phyloP scores from a whole-genome alignment of 92 coral and sea anemone genomes.

The Epizoanthus illoricatus region DNA sequence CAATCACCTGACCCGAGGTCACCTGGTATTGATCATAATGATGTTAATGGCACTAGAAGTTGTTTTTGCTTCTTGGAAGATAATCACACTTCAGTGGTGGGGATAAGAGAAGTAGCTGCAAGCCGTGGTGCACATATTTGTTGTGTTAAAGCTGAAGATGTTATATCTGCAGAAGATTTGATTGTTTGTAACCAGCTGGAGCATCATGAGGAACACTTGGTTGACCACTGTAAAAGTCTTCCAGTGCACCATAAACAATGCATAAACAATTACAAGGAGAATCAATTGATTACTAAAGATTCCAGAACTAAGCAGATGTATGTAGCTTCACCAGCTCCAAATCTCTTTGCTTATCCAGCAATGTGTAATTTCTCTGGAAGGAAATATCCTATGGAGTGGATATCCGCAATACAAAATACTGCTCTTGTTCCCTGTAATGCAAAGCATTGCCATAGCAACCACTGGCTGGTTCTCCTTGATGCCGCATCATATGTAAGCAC shows the following conservation, averaged over 20 bases:
- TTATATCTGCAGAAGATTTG: neutral
- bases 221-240: neutral
- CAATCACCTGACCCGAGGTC: neutral
- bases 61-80: constrained; percentile 80
- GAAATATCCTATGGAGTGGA: constrained; percentile 83
- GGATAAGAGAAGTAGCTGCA: constrained; percentile 83
- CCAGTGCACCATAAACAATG: neutral
- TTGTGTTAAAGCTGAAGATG: constrained; percentile 64
- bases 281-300: neutral
- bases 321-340: neutral
- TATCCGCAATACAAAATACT: constrained; percentile 46
- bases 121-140: constrained; percentile 60
- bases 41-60: constrained; percentile 25
- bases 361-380: constrained; percentile 95
- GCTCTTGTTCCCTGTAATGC: constrained; percentile 18
- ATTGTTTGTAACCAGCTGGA: neutral
- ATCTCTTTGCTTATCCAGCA: constrained; percentile 90
- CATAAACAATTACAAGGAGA: neutral
- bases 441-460: constrained; percentile 7
- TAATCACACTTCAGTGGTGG: constrained; percentile 95
- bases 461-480: constrained; percentile 89
- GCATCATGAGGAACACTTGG: neutral
- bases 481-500: constrained; percentile 95
- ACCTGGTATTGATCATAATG: neutral
- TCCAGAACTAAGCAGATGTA: neutral